A percentile compares a stretch with the other conserved stretches of the same genome.
Evolutionary conservation across 2,113 vertebrate genomes (phyloP).

Genomic region (Solenodon paradoxus): DNA sequence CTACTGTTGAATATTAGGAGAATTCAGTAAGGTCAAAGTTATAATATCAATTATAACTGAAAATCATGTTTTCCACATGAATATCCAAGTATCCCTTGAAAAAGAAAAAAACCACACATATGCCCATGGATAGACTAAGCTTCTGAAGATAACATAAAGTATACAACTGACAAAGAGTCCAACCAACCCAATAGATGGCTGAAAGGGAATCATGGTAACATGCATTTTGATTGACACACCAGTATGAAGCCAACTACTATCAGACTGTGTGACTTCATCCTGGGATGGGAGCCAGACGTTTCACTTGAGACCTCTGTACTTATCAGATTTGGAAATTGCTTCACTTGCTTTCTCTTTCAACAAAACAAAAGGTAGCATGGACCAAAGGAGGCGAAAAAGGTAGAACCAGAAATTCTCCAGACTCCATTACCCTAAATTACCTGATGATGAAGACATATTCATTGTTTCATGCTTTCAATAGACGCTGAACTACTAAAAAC

Average conservation of each 20-base stretch:
- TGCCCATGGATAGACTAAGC: too few relatives aligned
- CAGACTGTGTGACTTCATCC: constrained; percentile 73
- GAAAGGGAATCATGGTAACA: neutral
- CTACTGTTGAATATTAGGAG: neutral
- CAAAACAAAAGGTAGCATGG: neutral
- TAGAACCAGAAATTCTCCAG: constrained; percentile 72
- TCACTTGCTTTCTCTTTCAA: constrained; percentile 68
- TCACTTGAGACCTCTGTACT: constrained; percentile 74
- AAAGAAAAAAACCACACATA: neutral
- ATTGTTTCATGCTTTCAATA: constrained; percentile 52
- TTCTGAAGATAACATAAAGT: neutral
- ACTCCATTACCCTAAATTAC: constrained; percentile 71
- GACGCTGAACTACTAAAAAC: constrained; percentile 29
- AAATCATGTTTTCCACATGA: neutral
- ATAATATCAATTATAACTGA: neutral
- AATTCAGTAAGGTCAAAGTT: neutral
- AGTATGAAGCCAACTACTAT: constrained; percentile 68
- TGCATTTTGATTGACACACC: constrained; percentile 58
- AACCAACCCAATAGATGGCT: neutral
- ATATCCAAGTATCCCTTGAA: neutral
- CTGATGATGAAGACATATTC: constrained; percentile 58
- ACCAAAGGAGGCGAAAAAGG: constrained; percentile 54
- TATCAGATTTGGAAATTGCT: constrained; percentile 80
- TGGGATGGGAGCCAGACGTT: constrained; percentile 75
- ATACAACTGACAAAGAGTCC: neutral